These are phyloP conservation scores for Turritopsis dohrnii DNA, from an alignment of 30 jellyfish, hydroid and myxozoan species.

Conservation along the genomic window DNA sequence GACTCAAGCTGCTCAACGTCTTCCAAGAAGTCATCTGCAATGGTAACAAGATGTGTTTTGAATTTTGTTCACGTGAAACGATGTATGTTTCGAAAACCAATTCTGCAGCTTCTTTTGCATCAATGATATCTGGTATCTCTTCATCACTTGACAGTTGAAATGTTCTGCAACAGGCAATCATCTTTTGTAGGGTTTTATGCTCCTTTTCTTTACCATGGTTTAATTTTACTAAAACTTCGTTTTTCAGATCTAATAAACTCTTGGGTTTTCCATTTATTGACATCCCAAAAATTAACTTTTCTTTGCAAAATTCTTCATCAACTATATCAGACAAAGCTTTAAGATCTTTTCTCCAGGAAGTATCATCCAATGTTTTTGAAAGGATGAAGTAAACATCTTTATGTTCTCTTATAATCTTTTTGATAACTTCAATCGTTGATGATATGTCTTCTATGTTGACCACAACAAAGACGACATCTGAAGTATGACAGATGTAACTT, in stretches of 20 bases:
- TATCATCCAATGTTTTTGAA: neutral
- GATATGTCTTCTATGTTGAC: neutral
- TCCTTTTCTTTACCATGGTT: neutral
- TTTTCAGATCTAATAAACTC: neutral
- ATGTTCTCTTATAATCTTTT: neutral
- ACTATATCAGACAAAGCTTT: neutral
- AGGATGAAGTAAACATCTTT: neutral
- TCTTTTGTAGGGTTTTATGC: neutral
- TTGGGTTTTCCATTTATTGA: neutral
- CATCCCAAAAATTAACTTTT: neutral
- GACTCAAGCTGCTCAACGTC: neutral
- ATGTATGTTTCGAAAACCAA: neutral
- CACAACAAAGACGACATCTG: slow-evolving; percentile 7
- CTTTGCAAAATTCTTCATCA: neutral
- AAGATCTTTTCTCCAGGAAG: neutral
- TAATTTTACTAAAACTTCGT: neutral
- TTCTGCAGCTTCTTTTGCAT: neutral
- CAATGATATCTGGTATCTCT: neutral
- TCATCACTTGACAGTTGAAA: neutral
- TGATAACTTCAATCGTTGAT: neutral
- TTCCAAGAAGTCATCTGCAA: neutral
- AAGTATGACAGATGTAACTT: neutral
- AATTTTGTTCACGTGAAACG: neutral
- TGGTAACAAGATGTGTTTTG: neutral
- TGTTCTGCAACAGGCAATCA: neutral